A percentile compares a stretch with the other conserved stretches of the same genome.
Evolutionary conservation across 2,888 invertebrate genomes (phyloP).

Genomic region (Auanema sp.): DNA sequence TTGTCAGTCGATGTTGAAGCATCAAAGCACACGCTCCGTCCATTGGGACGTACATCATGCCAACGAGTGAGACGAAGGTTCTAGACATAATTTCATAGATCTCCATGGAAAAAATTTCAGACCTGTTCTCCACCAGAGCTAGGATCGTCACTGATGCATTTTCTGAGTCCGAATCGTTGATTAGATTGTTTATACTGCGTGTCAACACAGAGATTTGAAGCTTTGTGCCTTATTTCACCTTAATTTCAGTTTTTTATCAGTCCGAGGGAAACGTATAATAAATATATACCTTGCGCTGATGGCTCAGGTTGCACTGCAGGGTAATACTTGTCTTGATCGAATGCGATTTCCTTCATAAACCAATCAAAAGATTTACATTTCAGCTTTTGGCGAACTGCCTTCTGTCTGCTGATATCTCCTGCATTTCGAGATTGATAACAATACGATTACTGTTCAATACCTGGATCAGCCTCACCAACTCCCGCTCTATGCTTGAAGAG

Average conservation of each 20-base stretch:
- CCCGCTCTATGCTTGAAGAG: constrained; percentile 78
- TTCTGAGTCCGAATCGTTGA: constrained; percentile 54
- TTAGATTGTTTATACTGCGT: constrained; percentile 58
- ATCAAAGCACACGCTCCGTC: constrained; percentile 82
- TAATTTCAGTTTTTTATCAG: neutral
- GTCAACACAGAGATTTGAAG: constrained; percentile 65
- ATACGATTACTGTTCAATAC: constrained; percentile 70
- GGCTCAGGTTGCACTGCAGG: constrained; percentile 84
- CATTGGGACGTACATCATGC: constrained; percentile 77
- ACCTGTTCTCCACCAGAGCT: constrained; percentile 60
- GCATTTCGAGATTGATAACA: no score
- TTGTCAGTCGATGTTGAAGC: constrained; percentile 74
- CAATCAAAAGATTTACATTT: constrained; percentile 89
- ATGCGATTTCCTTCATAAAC: constrained; percentile 89
- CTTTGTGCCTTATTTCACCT: constrained; percentile 63
- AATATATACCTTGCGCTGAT: constrained; percentile 74
- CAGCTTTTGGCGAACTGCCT: constrained; percentile 75
- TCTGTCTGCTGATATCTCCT: constrained; percentile 79
- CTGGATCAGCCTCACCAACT: constrained; percentile 49
- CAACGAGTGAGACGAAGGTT: constrained; percentile 42
- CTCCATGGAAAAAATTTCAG: neutral
- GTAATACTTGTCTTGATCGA: constrained; percentile 80
- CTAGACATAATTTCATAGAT: no score
- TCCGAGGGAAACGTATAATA: neutral
- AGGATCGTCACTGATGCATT: constrained; percentile 54